These are phyloP conservation scores for Kradibia gibbosae DNA, from an alignment of 1,140 invertebrate genomes.

Conservation along the genomic window DNA sequence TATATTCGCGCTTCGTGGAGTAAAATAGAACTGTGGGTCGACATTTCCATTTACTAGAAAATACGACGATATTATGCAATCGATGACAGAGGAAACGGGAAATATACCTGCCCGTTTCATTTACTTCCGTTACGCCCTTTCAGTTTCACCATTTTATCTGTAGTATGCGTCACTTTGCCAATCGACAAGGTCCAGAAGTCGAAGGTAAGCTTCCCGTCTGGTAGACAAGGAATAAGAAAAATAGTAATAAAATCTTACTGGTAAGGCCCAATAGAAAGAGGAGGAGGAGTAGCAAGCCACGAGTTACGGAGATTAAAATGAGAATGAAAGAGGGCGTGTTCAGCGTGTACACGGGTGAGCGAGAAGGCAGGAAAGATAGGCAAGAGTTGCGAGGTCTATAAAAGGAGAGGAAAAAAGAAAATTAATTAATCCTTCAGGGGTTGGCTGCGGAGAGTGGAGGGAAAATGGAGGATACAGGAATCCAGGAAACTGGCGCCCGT, in stretches of 20 bases:
- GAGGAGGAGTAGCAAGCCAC: background rate
- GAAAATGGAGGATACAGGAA: constrained; percentile 18
- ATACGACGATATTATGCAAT: constrained; percentile 59
- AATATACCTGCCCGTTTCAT: constrained; percentile 28
- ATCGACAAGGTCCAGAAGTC: constrained; percentile 22
- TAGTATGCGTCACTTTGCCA: background rate
- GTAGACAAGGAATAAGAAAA: constrained; percentile 2
- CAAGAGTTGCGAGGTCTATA: background rate
- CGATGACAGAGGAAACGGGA: constrained; percentile 45
- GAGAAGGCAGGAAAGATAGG: background rate
- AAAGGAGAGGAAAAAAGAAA: constrained; percentile 49
- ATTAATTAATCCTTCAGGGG: constrained; percentile 50
- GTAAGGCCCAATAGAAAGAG: background rate
- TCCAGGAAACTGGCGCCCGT: background rate
- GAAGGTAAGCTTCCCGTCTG: constrained; percentile 1
- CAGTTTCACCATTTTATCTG: background rate
- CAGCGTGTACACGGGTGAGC: background rate
- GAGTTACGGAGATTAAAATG: constrained; percentile 49
- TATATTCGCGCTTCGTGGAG: constrained; percentile 48
- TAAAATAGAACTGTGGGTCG: constrained; percentile 53
- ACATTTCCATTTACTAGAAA: constrained; percentile 59
- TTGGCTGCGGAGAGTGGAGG: background rate
- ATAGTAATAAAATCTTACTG: background rate
- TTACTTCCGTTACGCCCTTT: background rate
- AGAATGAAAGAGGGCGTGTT: constrained; percentile 17